These are phyloP conservation scores for Drosophila picticornis DNA, from an alignment of 2,888 invertebrate species.

Conservation along the genomic window DNA sequence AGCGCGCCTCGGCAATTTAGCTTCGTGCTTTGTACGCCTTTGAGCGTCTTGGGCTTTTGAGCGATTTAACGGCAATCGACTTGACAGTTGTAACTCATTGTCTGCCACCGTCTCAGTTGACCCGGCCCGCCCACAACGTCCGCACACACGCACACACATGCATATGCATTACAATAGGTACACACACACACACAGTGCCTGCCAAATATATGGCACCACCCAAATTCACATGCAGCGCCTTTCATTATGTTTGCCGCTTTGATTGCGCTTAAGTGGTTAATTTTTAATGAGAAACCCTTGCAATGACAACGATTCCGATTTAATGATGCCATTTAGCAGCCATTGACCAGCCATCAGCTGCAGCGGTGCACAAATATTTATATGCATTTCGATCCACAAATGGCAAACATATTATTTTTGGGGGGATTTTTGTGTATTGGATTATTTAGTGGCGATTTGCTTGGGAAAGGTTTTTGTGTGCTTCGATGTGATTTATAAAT, in stretches of 20 bases:
- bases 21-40: conserved; percentile 33
- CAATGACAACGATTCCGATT: background rate
- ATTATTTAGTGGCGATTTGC: conserved; percentile 27
- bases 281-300: background rate
- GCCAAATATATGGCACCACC: conserved; percentile 4
- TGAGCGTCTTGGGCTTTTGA: conserved; percentile 46
- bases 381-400: background rate
- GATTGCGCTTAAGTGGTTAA: background rate
- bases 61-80: conserved; percentile 61
- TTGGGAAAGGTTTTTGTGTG: conserved; percentile 16
- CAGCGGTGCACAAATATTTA: background rate
- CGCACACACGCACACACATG: background rate
- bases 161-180: conserved; percentile 1
- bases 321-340: background rate
- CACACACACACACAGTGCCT: background rate
- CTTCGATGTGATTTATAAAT: conserved; percentile 46
- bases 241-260: background rate
- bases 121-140: conserved; percentile 42
- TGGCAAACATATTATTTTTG: background rate
- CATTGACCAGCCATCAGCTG: background rate
- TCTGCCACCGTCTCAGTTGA: conserved; percentile 38
- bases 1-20: conserved; percentile 38
- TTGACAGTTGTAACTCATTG: conserved; percentile 65
- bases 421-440: background rate
- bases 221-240: background rate